Evolutionary conservation across 2,888 invertebrate genomes (phyloP).

Genomic region (Embidobia sp.): DNA sequence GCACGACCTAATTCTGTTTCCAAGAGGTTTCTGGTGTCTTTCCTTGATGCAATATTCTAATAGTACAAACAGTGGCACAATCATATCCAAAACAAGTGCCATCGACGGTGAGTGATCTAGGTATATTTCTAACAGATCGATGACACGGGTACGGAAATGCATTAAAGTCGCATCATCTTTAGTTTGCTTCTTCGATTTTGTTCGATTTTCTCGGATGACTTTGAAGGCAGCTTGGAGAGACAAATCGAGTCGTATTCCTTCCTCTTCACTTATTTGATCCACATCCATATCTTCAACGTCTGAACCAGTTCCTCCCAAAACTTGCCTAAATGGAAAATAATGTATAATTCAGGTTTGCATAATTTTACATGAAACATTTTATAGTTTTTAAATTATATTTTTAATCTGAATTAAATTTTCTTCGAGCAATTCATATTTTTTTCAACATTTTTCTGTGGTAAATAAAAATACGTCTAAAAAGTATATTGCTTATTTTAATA

Average conservation of each 20-base stretch:
- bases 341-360: too few species aligned
- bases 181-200: conserved; percentile 82
- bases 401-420: too few species aligned
- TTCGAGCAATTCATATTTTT: too few species aligned
- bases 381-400: too few species aligned
- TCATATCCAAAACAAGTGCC: conserved; percentile 86
- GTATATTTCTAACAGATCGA: conserved; percentile 89
- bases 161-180: conserved; percentile 86
- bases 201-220: conserved; percentile 81
- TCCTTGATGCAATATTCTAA: conserved; percentile 88
- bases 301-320: conserved; percentile 85
- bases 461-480: too few species aligned
- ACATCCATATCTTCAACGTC: conserved; percentile 88
- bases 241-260: conserved; percentile 88
- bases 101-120: conserved; percentile 87
- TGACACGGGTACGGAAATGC: conserved; percentile 88
- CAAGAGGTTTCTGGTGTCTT: conserved; percentile 86
- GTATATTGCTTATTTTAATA: too few species aligned
- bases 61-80: conserved; percentile 86
- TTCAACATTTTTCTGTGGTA: too few species aligned
- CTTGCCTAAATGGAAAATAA: conserved; percentile 83
- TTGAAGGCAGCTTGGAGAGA: conserved; percentile 89
- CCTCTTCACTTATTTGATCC: conserved; percentile 89
- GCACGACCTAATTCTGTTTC: conserved; percentile 84
- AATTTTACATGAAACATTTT: too few species aligned